Percentiles rank a stretch among this genome's conserved stretches.
phyloP scores from a whole-genome alignment of 2,113 vertebrate species.

The Burhinus bistriatus region DNA sequence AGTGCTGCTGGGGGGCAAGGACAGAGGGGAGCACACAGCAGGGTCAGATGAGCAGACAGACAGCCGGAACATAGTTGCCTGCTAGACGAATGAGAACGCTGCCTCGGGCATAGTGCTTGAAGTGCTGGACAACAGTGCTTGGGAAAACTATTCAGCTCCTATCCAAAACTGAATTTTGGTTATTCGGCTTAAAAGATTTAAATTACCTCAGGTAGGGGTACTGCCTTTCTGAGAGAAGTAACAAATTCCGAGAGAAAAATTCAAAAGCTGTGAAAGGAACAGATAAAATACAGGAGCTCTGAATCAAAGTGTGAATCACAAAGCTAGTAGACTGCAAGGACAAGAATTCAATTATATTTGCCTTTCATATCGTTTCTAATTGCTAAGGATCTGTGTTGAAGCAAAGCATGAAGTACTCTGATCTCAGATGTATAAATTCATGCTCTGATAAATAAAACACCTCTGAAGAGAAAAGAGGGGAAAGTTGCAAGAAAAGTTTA shows the following conservation, averaged over 20 bases:
- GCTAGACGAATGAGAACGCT: neutral
- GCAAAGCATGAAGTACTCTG: neutral
- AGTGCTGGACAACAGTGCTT: neutral
- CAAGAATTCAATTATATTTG: conserved; percentile 31
- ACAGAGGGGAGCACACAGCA: neutral
- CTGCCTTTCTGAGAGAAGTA: neutral
- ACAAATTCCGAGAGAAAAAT: neutral
- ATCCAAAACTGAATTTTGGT: neutral
- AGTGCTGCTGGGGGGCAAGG: neutral
- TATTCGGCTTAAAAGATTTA: neutral
- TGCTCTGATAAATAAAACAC: conserved; percentile 10
- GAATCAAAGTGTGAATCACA: neutral
- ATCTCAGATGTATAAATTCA: conserved; percentile 5
- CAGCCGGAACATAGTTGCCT: neutral
- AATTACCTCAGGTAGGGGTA: neutral
- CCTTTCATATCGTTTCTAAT: neutral
- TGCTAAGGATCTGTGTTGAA: neutral
- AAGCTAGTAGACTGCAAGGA: neutral
- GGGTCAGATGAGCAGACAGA: neutral
- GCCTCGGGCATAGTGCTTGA: neutral
- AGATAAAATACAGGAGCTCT: neutral
- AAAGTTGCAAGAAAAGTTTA: neutral
- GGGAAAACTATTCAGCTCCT: neutral
- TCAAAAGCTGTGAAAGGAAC: neutral
- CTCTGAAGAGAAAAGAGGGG: neutral